A percentile compares a stretch with the other conserved stretches of the same genome.
These are phyloP conservation scores for Semicossyphus pulcher DNA, from an alignment of 2,113 vertebrate genomes.

Conservation along the genomic window DNA sequence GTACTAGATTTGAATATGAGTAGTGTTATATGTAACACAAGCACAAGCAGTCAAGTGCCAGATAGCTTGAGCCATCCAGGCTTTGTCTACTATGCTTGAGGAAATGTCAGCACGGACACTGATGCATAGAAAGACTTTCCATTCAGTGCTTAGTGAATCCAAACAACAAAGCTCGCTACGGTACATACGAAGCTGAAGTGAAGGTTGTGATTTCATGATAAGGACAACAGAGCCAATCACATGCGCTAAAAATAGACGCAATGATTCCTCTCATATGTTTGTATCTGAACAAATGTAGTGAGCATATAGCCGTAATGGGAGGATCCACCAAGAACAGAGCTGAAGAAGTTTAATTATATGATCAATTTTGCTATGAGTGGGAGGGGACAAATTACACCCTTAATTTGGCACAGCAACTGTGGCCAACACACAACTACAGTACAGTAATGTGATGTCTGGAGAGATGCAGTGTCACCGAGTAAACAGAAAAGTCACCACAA, in stretches of 20 bases:
- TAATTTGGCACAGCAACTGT: slow-evolving; percentile 7
- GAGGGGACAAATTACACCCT: slow-evolving; percentile 61
- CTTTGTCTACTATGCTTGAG: neutral
- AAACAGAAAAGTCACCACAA: neutral
- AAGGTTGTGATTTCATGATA: slow-evolving; percentile 6
- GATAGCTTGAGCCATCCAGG: too few species aligned
- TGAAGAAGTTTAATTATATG: neutral
- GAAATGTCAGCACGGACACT: neutral
- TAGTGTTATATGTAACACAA: too few species aligned
- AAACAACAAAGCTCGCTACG: too few species aligned
- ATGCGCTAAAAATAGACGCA: too few species aligned
- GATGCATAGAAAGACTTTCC: neutral
- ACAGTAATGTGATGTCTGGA: slow-evolving; percentile 1
- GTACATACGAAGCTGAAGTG: neutral
- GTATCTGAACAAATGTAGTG: neutral
- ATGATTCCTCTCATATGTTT: neutral
- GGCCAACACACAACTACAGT: neutral
- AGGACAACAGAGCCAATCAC: neutral
- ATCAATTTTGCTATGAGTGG: slow-evolving; percentile 32
- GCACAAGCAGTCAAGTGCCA: too few species aligned
- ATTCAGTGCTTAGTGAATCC: neutral
- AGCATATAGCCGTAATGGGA: neutral
- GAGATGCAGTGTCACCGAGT: neutral
- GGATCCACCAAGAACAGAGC: too few species aligned
- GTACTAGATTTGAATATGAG: too few species aligned